These are phyloP conservation scores for Ara ararauna DNA, from an alignment of 2,797 vertebrate genomes.

Conservation along the genomic window DNA sequence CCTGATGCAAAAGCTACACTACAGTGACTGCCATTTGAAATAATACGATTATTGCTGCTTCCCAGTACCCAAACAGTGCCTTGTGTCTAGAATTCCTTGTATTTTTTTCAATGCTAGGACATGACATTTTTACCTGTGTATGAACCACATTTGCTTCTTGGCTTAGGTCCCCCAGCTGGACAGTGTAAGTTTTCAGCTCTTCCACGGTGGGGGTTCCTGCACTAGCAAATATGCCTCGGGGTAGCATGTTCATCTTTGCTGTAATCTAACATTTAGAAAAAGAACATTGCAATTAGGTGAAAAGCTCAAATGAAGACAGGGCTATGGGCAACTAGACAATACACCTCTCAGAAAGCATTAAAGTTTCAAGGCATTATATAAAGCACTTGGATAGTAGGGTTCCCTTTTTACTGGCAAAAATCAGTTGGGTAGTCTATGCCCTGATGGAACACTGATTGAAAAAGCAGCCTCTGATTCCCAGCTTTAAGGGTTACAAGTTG, in stretches of 20 bases:
- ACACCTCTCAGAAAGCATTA: not conserved
- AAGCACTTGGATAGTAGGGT: not conserved
- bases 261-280: conserved; percentile 77
- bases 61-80: not conserved
- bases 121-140: conserved; percentile 75
- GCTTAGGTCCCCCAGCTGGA: conserved; percentile 81
- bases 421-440: not conserved
- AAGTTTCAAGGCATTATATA: not conserved
- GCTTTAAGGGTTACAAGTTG: not conserved
- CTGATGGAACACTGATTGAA: not conserved
- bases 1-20: not conserved
- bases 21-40: not conserved
- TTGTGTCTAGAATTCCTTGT: not conserved
- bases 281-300: not conserved
- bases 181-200: conserved; percentile 81
- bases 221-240: conserved; percentile 54
- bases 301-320: not conserved
- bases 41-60: not conserved
- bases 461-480: not conserved
- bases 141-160: conserved; percentile 69
- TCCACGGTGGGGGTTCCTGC: conserved; percentile 77
- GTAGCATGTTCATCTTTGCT: conserved; percentile 75
- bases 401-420: not conserved
- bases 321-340: not conserved
- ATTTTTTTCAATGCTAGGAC: not conserved